Evolutionary conservation across 2,797 vertebrate species (phyloP).

Genomic region (Manis pentadactyla): DNA sequence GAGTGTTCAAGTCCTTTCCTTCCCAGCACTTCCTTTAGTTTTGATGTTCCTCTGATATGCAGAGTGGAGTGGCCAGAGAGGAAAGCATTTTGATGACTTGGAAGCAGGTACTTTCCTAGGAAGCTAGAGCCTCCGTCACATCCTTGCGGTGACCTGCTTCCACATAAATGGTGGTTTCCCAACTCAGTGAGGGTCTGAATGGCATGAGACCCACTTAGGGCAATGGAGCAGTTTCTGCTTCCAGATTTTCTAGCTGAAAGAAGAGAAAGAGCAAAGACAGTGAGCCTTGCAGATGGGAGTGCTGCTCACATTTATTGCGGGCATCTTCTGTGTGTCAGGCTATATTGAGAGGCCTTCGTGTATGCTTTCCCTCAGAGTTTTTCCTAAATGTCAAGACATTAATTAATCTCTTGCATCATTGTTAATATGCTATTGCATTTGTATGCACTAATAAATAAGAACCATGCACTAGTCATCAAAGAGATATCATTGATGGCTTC

Average conservation of each 20-base stretch:
- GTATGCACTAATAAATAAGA: neutral
- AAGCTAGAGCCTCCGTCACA: conserved; percentile 50
- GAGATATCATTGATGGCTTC: neutral
- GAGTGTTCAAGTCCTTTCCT: neutral
- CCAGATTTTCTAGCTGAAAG: conserved; percentile 89
- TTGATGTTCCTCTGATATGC: conserved; percentile 48
- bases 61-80: conserved; percentile 70
- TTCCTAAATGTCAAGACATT: neutral
- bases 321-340: neutral
- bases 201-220: conserved; percentile 81
- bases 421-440: neutral
- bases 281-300: conserved; percentile 67
- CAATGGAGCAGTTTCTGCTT: conserved; percentile 87
- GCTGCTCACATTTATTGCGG: neutral
- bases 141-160: conserved; percentile 61
- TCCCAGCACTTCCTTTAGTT: conserved; percentile 47
- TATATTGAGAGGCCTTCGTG: neutral
- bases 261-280: conserved; percentile 84
- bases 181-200: conserved; percentile 73
- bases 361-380: neutral
- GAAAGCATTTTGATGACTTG: conserved; percentile 68
- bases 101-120: conserved; percentile 79
- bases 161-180: conserved; percentile 59
- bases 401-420: neutral
- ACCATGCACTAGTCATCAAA: neutral